Base-by-base conservation (phyloP, 2,888 invertebrate genomes). In the Trissoscelio sp. region DNA sequence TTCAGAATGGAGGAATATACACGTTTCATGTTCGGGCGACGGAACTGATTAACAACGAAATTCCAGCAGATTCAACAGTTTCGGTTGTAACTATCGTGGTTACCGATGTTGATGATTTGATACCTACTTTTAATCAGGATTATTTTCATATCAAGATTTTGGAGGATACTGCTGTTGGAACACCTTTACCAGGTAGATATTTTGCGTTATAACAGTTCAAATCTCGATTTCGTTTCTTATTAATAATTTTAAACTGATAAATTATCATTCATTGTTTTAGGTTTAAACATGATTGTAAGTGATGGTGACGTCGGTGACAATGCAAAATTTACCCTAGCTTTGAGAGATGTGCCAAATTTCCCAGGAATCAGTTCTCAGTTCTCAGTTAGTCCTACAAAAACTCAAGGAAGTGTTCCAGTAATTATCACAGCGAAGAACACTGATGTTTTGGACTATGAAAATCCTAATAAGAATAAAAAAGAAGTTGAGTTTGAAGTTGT, bases 1-100 rank as follows among this genome's bases (percentile, higher is more conserved):
- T 95, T 73, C 95, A 95, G 86, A 96, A 95, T 88, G 96, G 96
- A 2, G 96, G 96, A 2, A 95, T 96, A 53, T 96, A 96, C 87
- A 94, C 93, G 4, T 95, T 96, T 83, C 93, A 92, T 62, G 93
- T 96, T 0, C 94, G 94, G 91, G 96, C 96, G 0, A 95, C 95
- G 0, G 96, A 96, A 89, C 87, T 96, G 55, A 95, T 95, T 34
- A 94, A 95, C 86, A 94, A 94, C 42, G 94, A 94, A 89, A 93
- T 95, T 20, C 94, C 95, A 4, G 94, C 94, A 0, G 96, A 96
- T 83, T 94, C 93, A 28, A 93, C 95, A 0, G 93, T 93, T 0
- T 94, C 95, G 0, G 93, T 94, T 37, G 93, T 96, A 0, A 96
- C 96, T 0, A 95, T 96, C 37, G 95, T 96, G 0, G 94, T 96